Base-by-base conservation (phyloP, 2,797 vertebrate genomes). In the Thunnus albacares region DNA sequence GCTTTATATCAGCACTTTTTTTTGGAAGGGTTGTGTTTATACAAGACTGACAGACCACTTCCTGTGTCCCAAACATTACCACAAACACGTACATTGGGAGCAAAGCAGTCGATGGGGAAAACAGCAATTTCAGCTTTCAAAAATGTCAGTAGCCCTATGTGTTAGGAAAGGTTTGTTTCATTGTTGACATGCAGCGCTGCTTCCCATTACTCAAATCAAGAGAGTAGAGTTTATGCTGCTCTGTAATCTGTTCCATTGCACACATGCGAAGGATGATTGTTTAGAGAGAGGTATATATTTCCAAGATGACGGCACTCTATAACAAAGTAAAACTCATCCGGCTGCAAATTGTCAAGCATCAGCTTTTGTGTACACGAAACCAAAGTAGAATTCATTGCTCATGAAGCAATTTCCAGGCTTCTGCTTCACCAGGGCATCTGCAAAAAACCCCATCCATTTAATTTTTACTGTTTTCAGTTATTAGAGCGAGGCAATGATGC, bases 1-100 rank as follows among this genome's bases (percentile, higher is more conserved):
- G 93, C 92, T 94, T 92, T 87, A 89, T 86, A 92, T 94, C 92
- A 92, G 82, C 71, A 73, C 77, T 84, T 86, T 87, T 67, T 57
- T 45, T 35, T 67, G 84, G 82, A 88, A 82, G 85, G 77, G 76
- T 56, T 73, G 64, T 93, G 92, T 93, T 95, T 94, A 92, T 87
- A 82, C 83, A 82, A 80, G 87, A 82, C 90, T 91, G 92, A 93
- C 91, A 91, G 89, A 77, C 71, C 67, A 53, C 87, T 94, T 95
- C 93, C 94, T 92, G 90, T 83, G 80, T 93, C 87, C 83, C 81
- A 90, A 90, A 84, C 68, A 88, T 85, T 69, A 70, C 53, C 38
- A 56, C 41, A 83, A 75, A 79, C 47, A 81, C 56, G 71, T 20
- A 43, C 33, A 63, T 20, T 53, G 38, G 67, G 49, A 71, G 53